Base-by-base conservation (phyloP, 2,113 vertebrate genomes). In the Paracanthobrama guichenoti region DNA sequence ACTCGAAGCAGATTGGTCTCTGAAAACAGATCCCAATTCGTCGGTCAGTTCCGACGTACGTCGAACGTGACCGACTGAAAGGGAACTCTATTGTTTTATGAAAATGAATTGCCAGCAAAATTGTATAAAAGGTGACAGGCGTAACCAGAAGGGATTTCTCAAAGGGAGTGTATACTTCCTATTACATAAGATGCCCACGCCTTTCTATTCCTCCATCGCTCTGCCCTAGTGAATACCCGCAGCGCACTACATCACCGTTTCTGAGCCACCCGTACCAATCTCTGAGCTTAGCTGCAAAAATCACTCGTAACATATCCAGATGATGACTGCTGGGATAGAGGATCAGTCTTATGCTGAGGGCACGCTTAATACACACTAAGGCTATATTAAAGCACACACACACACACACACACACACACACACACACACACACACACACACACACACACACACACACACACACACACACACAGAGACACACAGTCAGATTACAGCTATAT, bases 221-320 rank as follows among this genome's bases (percentile, higher is more conserved):
- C 26, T n/a, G n/a, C 62, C 80, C 60, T 13, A 35, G 71, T 75
- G 39, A 46, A 67, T 35, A 59, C 85, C 62, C 44, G 53, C 26
- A 79, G 69, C 64, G 22, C 0, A 48, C 14, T 48, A n/a, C 18
- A 53, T 66, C 42, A 69, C 73, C 31, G 22, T 46, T 6, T 46
- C n/a, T 72, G 42, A 24, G n/a, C n/a, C 42, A 72, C 69, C 22
- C 12, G 13, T 8, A 26, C 12, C 71, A 44, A 24, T 76, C 62
- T 39, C 59, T 79, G 14, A 79, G 77, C 57, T 79, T 64, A 64
- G n/a, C 35, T 26, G 42, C 77, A 46, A 46, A 79, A 64, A 79
- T 44, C 57, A 18, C 39, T 62, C 59, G 10, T 20, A 62, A 64
- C 77, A 79, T 44, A 79, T 64, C 77, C 57, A 79, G 77, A 79